Evolutionary conservation across 1,140 invertebrate genomes (phyloP).

Genomic region (Laupala kohalensis): DNA sequence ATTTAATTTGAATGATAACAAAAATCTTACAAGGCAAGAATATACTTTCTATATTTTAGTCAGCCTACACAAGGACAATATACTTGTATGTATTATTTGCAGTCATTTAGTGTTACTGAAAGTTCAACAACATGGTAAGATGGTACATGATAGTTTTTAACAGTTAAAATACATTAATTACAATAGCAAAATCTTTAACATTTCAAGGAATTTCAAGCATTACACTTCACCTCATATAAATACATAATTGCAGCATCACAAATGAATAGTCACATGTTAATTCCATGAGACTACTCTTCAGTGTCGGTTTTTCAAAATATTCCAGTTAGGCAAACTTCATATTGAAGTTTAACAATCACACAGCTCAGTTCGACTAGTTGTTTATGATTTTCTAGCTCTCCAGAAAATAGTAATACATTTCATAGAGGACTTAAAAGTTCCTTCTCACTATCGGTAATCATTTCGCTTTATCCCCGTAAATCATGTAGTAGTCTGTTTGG

Average conservation of each 20-base stretch:
- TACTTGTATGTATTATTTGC: background rate
- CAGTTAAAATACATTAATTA: background rate
- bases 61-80: background rate
- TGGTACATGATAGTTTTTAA: background rate
- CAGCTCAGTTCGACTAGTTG: background rate
- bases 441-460: background rate
- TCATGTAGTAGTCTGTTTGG: conserved; percentile 30
- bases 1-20: background rate
- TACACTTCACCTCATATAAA: background rate
- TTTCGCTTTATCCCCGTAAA: background rate
- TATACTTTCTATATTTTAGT: background rate
- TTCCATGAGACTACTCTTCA: background rate
- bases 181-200: background rate
- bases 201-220: background rate
- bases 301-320: background rate
- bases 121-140: background rate
- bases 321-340: background rate
- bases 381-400: background rate
- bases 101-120: background rate
- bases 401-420: background rate
- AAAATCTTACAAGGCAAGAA: background rate
- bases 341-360: background rate
- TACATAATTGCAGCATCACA: background rate
- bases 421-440: background rate
- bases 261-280: background rate